Percentiles rank a stretch among this genome's conserved stretches.
phyloP scores from a whole-genome alignment of 2,113 vertebrate genomes.

The Elephantulus edwardii region DNA sequence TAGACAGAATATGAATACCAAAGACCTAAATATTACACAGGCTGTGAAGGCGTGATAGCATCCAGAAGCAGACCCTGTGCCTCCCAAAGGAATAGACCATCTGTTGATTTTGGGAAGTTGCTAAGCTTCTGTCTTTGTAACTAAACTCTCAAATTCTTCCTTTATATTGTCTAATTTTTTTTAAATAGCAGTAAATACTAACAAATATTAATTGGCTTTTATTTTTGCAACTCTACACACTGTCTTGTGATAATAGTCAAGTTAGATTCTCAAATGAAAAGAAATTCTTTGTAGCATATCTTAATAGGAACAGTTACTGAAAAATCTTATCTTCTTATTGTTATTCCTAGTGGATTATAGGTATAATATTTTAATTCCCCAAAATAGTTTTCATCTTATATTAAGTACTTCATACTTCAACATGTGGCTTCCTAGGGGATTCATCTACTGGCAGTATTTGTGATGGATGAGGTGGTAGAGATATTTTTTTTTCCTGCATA shows the following conservation, averaged over 20 bases:
- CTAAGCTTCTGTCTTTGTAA: neutral
- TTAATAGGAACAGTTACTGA: conserved; percentile 7
- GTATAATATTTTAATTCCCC: conserved; percentile 57
- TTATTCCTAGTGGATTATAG: conserved; percentile 45
- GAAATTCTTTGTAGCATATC: neutral
- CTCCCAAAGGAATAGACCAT: conserved; percentile 34
- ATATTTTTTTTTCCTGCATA: neutral
- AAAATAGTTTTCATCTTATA: conserved; percentile 42
- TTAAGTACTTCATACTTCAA: conserved; percentile 35
- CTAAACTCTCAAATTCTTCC: too few relatives aligned
- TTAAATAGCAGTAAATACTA: too few relatives aligned
- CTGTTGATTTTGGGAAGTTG: conserved; percentile 42
- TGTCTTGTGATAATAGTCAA: conserved; percentile 12
- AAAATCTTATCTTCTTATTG: conserved; percentile 23
- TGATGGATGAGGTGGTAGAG: conserved; percentile 41
- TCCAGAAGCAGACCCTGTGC: neutral
- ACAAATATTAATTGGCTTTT: conserved; percentile 9
- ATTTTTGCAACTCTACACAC: conserved; percentile 8
- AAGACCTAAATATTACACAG: conserved; percentile 28
- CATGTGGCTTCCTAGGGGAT: neutral
- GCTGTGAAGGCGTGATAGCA: conserved; percentile 8
- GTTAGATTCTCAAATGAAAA: neutral
- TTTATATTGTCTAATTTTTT: too few relatives aligned
- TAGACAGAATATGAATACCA: conserved; percentile 51
- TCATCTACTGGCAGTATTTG: neutral